Evolutionary conservation across 2,888 invertebrate genomes (phyloP).

Genomic region (Chrysopilus asiliformis): DNA sequence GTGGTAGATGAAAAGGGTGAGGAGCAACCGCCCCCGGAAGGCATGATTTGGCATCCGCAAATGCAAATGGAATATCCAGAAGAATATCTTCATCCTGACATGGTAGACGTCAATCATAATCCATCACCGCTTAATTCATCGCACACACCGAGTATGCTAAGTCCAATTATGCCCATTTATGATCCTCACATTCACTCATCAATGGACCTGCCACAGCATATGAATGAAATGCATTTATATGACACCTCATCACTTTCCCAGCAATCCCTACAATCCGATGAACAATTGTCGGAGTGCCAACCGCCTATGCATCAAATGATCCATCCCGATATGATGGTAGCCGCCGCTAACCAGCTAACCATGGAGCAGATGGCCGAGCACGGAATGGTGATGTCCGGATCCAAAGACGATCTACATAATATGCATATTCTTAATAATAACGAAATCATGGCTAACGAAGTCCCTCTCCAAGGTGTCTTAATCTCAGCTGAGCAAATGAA

Average conservation of each 20-base stretch:
- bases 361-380: neutral
- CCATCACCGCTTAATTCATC: conserved; percentile 24
- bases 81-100: conserved; percentile 23
- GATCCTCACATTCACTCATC: conserved; percentile 22
- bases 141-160: conserved; percentile 32
- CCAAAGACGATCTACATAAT: neutral
- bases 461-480: neutral
- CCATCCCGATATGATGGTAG: neutral
- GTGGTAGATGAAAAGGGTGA: conserved; percentile 26
- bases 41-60: conserved; percentile 27
- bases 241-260: conserved; percentile 20
- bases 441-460: no score
- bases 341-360: neutral
- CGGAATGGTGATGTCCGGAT: neutral
- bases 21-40: conserved; percentile 21
- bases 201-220: conserved; percentile 31
- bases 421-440: neutral
- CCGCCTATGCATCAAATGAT: neutral
- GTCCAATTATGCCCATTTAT: conserved; percentile 22
- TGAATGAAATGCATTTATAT: conserved; percentile 31
- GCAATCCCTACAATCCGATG: conserved; percentile 5
- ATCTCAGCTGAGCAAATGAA: neutral
- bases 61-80: conserved; percentile 26
- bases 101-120: conserved; percentile 30
- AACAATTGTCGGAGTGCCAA: conserved; percentile 6